Conservation (phyloP, 2,888 invertebrate species). For the Agrotis clavis region DNA sequence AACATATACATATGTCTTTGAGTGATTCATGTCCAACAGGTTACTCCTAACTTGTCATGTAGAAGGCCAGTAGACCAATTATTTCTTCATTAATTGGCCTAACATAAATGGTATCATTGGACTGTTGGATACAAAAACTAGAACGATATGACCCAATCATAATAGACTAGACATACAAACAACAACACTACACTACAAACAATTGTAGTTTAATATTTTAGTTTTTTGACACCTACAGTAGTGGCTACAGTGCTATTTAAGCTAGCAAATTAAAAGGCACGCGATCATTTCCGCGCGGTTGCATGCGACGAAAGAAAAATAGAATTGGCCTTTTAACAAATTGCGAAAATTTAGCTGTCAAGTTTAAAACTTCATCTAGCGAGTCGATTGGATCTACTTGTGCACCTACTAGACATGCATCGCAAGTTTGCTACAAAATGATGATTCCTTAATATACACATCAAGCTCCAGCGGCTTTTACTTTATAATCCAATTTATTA, state of each 20-base stretch:
- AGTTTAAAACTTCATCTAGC: background rate
- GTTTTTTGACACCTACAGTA: conserved; percentile 4
- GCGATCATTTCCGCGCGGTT: conserved; percentile 45
- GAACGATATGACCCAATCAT: background rate
- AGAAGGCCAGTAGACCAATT: conserved; percentile 50
- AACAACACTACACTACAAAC: too few relatives aligned
- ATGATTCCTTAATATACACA: too few relatives aligned
- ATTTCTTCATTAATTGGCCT: conserved; percentile 48
- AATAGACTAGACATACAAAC: background rate
- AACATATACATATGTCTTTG: background rate
- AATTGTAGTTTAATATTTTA: too few relatives aligned
- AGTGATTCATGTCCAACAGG: conserved; percentile 27
- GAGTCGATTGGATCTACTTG: background rate
- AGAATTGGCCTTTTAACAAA: conserved; percentile 9
- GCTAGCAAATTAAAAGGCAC: conserved; percentile 22
- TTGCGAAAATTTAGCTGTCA: background rate
- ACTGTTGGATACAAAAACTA: conserved; percentile 35
- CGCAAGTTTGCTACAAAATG: too few relatives aligned
- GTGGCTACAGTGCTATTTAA: conserved; percentile 21
- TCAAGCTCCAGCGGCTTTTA: too few relatives aligned
- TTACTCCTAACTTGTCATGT: conserved; percentile 24
- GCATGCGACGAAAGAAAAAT: conserved; percentile 28
- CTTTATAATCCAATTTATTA: too few relatives aligned
- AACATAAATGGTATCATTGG: conserved; percentile 42
- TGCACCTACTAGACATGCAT: too few relatives aligned